Conservation (phyloP, 2,888 invertebrate species). For the Bombylius major region DNA sequence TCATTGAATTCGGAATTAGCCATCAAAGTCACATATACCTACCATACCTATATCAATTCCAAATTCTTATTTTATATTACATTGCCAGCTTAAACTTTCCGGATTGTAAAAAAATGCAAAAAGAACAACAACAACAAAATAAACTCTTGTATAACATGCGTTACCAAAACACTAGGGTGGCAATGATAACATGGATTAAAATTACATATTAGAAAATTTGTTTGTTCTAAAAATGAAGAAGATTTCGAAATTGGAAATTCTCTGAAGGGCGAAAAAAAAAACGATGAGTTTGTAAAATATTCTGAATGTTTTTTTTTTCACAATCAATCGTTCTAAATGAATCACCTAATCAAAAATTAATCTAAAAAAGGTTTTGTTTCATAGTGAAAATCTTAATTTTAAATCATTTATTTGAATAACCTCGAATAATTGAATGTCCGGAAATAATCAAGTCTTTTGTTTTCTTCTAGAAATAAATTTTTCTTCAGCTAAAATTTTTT, state of each 20-base stretch:
- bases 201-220: not conserved
- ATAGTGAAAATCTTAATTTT: too few relatives aligned
- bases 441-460: too few relatives aligned
- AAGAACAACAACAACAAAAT: not conserved
- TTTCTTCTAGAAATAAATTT: too few relatives aligned
- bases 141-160: not conserved
- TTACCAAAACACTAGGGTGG: not conserved
- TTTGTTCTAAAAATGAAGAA: not conserved
- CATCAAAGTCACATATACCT: not conserved
- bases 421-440: too few relatives aligned
- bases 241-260: not conserved
- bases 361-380: too few relatives aligned
- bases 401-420: too few relatives aligned
- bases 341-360: too few relatives aligned
- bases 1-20: constrained; percentile 5
- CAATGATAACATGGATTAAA: not conserved
- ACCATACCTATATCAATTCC: not conserved
- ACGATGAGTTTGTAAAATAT: too few relatives aligned
- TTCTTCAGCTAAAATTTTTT: too few relatives aligned
- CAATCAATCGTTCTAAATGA: too few relatives aligned
- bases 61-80: not conserved
- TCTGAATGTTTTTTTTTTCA: too few relatives aligned
- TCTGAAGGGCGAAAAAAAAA: too few relatives aligned
- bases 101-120: not conserved
- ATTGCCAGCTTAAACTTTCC: not conserved